Base-by-base conservation (phyloP, 1,140 invertebrate species). In the Euglossa dilemma region DNA sequence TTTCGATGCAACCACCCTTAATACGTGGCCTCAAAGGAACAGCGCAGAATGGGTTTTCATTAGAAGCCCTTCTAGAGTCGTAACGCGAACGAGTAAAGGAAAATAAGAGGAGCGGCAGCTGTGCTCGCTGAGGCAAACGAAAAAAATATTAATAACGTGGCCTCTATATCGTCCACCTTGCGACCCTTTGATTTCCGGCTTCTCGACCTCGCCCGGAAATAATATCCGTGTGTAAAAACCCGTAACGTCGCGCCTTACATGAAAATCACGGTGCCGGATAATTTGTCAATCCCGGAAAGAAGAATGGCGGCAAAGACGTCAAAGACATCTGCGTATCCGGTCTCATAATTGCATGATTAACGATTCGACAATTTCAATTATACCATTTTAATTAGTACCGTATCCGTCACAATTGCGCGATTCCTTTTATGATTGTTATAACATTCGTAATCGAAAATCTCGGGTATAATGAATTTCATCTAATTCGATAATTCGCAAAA, bases 181-280 rank as follows among this genome's bases (percentile, higher is more conserved):
- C 56, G 86, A 76, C 77, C 87, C 61, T 79, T 87, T 89, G 87
- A 89, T 89, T 89, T 89, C 88, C 88, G 87, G 88, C 36, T 84
- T 61, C 45, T 77, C 79, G 81, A 84, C 78, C 88, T 82, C 82
- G 86, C 67, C 85, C 87, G 88, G 87, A 89, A 89, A 57, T 72
- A 80, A 80, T 77, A 72, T 81, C 36, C n/a, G 69, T 59, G 71
- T 47, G 70, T 73, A 85, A 50, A 20, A 73, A 20, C 25, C 66
- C 75, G 66, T 75, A 52, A 88, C 87, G 82, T 71, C n/a, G 81
- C 61, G 70, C 59, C 77, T 61, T 72, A 16, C 28, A 57, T 50
- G 77, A 64, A 59, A 87, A 80, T 87, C 76, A 78, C 61, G 23
- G 45, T 20, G 45, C 23, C 11, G 45, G 64, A 73, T 89, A 63